phyloP scores from a whole-genome alignment of 2,888 invertebrate species.

The Nymphalis polychloros region DNA sequence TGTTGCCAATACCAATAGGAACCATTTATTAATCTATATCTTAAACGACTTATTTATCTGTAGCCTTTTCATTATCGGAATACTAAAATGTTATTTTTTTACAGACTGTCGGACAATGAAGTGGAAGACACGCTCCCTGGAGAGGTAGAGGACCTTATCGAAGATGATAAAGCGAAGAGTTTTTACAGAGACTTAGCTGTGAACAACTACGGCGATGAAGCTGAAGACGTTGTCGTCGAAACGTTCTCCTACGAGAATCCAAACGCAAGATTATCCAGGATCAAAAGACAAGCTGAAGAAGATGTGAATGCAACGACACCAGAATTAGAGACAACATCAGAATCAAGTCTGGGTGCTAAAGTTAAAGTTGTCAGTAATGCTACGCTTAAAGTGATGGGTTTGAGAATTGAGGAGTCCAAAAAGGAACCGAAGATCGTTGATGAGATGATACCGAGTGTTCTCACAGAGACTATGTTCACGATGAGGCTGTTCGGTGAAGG shows the following conservation, averaged over 20 bases:
- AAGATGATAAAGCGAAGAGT: constrained; percentile 38
- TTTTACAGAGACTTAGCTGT: constrained; percentile 47
- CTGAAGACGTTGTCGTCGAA: constrained; percentile 45
- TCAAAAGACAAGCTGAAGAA: constrained; percentile 25
- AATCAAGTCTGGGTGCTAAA: background rate
- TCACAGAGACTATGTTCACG: constrained; percentile 55
- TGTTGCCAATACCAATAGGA: no score
- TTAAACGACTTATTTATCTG: no score
- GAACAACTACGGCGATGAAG: constrained; percentile 42
- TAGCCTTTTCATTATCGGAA: no score
- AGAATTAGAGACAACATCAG: constrained; percentile 6
- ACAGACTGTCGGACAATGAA: constrained; percentile 42
- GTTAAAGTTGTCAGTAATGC: background rate
- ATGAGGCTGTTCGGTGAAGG: constrained; percentile 68
- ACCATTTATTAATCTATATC: no score
- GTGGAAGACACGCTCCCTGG: constrained; percentile 36
- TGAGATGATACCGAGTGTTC: constrained; percentile 66
- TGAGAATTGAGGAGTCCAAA: constrained; percentile 64
- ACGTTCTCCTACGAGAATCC: constrained; percentile 41
- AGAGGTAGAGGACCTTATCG: constrained; percentile 39
- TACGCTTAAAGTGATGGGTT: constrained; percentile 54
- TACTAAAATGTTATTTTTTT: constrained; percentile 3
- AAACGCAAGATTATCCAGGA: constrained; percentile 24
- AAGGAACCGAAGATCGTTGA: constrained; percentile 71
- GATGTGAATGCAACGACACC: background rate